Evolutionary conservation across 2,888 invertebrate genomes (phyloP).

Genomic region (Volucella bombylans): DNA sequence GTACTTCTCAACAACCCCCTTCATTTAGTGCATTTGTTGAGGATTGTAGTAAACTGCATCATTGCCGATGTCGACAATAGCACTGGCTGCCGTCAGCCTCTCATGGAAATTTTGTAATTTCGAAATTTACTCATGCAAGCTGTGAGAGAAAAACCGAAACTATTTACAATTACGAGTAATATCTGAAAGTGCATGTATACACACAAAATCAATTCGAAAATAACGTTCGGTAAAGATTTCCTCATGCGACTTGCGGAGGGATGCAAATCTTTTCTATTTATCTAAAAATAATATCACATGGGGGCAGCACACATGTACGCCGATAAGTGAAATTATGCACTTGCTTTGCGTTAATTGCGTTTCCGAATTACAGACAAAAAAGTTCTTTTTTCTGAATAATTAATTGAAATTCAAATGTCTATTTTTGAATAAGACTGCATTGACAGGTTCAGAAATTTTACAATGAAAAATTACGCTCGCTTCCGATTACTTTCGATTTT

Average conservation of each 20-base stretch:
- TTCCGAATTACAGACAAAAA: conserved; percentile 33
- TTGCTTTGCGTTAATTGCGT: conserved; percentile 66
- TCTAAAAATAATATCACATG: conserved; percentile 33
- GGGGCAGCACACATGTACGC: conserved; percentile 41
- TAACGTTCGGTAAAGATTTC: neutral
- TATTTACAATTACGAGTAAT: conserved; percentile 35
- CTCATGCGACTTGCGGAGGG: neutral
- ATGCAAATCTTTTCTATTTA: conserved; percentile 12
- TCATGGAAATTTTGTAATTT: conserved; percentile 26
- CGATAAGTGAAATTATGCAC: conserved; percentile 37
- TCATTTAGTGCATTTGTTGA: conserved; percentile 48
- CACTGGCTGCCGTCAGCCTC: conserved; percentile 55
- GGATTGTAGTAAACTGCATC: conserved; percentile 52
- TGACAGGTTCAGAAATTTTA: no score
- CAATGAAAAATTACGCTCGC: no score
- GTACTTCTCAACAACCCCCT: conserved; percentile 29
- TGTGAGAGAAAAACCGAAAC: conserved; percentile 6
- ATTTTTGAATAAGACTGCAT: no score
- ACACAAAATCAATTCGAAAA: conserved; percentile 35
- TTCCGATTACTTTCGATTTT: no score
- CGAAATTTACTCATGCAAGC: neutral
- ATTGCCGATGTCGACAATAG: neutral
- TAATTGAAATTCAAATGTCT: conserved; percentile 4
- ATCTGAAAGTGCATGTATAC: conserved; percentile 25
- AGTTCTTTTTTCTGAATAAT: conserved; percentile 25